Evolutionary conservation across 1,140 invertebrate species (phyloP), one percentile per base, ranked within the genome.

Genomic region (Brachionus rubens): DNA sequence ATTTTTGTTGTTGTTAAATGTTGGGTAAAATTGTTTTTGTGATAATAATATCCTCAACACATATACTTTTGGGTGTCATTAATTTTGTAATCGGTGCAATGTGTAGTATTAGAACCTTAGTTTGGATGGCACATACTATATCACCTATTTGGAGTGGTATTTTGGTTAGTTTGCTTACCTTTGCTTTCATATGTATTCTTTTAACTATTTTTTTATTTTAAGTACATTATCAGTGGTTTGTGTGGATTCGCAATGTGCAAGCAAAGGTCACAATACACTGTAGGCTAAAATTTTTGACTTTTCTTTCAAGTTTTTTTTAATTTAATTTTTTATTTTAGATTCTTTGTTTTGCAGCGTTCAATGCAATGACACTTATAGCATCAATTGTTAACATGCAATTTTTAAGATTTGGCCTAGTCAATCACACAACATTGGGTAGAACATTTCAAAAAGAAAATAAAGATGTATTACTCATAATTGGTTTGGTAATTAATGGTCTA

Each of bases 121-220:
- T 85, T 0, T 85, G 84, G 84, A 77, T 85, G 24, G 85, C 85
- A 0, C 85, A 86, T 78, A 82, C 79, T 41, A 83, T 86, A 0
- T 85, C 85, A 1, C 85, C 85, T 2, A 85, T 86, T 68, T 86
- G 85, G 85, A 84, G 82, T 68, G 84, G 85, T 0, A 82, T 80
- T 54, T 84, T 85, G 78, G 85, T 86, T 80, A 84, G 83, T 82
- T 79, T 28, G 1, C 10, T 36, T 0, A 24, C n/a, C 47, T 12
- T 75, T 47, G 47, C 41, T 48, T 54, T 54, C 47, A 72, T 26
- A 52, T 46, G 9, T 14, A 19, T 30, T 28, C 9, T 76, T 54
- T 54, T 24, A 26, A 26, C 2, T 56, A 70, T 16, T 40, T 68
- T 77, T 41, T 47, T 77, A 6, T 47, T 81, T 82, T 59, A 79